These are phyloP conservation scores for Myripristis jacobus DNA, from an alignment of 2,797 vertebrate genomes.

Conservation along the genomic window DNA sequence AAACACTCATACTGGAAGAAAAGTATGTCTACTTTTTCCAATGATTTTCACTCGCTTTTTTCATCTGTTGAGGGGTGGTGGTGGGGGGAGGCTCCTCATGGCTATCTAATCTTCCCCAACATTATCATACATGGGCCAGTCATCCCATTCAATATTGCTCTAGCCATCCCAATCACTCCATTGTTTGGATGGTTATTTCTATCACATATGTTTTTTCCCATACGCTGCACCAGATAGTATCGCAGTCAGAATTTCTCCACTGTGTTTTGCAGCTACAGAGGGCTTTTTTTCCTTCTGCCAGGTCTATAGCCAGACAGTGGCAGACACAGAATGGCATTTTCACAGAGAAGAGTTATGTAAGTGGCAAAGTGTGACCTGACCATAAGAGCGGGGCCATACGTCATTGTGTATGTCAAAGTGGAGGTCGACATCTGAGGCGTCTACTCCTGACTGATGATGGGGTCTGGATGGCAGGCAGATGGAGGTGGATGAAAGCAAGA, in stretches of 20 bases:
- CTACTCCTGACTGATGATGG: conserved; percentile 50
- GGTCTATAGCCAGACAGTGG: conserved; percentile 27
- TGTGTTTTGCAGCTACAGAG: conserved; percentile 4
- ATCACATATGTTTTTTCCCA: conserved; percentile 43
- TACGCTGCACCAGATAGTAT: conserved; percentile 24
- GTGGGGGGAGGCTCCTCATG: conserved; percentile 15
- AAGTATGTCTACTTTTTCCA: neutral
- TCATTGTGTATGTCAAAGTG: conserved; percentile 53
- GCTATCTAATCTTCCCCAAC: conserved; percentile 4
- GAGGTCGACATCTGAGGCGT: conserved; percentile 48
- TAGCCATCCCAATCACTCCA: conserved; percentile 37
- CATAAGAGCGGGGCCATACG: conserved; percentile 45
- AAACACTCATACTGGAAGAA: neutral
- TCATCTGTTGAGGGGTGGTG: too few species aligned
- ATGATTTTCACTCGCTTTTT: too few species aligned
- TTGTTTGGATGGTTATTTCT: conserved; percentile 13
- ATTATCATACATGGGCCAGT: neutral
- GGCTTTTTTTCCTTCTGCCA: conserved; percentile 20
- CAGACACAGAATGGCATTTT: conserved; percentile 45
- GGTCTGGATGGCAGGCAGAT: conserved; percentile 38
- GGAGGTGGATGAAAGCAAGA: conserved; percentile 61
- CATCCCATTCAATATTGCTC: conserved; percentile 31
- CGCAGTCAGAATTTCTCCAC: conserved; percentile 44
- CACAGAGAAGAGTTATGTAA: conserved; percentile 51
- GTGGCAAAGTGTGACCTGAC: conserved; percentile 42